Evolutionary conservation across 2,113 vertebrate genomes (phyloP).

Genomic region (Capreolus pygargus): DNA sequence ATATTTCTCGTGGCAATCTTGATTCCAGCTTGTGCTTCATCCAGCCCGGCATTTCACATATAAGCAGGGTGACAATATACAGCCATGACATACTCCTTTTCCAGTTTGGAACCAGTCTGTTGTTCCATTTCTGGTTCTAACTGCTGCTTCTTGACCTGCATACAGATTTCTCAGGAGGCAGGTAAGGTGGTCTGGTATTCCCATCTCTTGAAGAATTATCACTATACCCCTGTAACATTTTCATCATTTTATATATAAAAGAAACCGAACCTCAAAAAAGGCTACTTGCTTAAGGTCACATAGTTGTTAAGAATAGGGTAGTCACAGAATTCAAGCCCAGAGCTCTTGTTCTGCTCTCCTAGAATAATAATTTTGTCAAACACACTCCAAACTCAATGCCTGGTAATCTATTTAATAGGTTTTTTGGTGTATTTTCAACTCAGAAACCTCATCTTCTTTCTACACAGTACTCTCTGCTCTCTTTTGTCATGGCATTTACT

Average conservation of each 20-base stretch:
- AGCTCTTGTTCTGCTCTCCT: background rate
- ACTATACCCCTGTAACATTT: background rate
- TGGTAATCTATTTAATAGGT: background rate
- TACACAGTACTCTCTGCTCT: background rate
- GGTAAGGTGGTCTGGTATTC: background rate
- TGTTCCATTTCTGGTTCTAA: background rate
- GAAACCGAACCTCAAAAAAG: background rate
- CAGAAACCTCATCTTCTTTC: background rate
- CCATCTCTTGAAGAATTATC: background rate
- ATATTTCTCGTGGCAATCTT: too few relatives aligned
- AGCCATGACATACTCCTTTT: background rate
- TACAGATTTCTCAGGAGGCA: background rate
- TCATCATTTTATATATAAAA: constrained; percentile 10
- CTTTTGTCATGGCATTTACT: background rate
- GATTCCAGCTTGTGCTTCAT: background rate
- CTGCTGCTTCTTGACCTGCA: background rate
- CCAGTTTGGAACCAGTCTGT: background rate
- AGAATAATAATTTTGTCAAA: constrained; percentile 20
- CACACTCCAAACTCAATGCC: background rate
- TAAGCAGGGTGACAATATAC: background rate
- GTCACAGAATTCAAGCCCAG: background rate
- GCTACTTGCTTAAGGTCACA: background rate
- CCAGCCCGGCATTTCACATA: background rate
- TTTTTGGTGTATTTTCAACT: background rate
- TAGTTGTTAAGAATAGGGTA: background rate